Conservation (phyloP, 2,113 vertebrate genomes). For the Cygnus buccinator region DNA sequence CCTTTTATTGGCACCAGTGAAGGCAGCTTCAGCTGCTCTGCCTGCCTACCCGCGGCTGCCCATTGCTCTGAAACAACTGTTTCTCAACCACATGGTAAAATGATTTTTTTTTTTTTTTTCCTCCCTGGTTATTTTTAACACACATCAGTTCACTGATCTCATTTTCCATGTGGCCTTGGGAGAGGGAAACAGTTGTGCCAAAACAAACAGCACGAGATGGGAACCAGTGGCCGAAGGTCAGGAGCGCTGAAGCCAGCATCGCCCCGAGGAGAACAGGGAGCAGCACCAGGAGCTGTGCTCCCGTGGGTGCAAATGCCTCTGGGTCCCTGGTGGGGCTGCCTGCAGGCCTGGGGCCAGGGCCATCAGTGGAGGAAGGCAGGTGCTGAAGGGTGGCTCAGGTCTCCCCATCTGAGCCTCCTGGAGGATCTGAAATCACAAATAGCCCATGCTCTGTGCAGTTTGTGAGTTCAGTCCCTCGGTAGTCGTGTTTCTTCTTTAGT, state of each 20-base stretch:
- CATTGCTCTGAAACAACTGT: not conserved
- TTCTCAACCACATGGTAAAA: not conserved
- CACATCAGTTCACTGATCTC: not conserved
- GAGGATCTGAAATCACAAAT: not conserved
- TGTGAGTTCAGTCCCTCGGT: not conserved
- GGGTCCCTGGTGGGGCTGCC: accelerated
- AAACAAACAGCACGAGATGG: not conserved
- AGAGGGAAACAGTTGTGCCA: not conserved
- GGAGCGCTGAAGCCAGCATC: not conserved
- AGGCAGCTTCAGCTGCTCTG: not conserved
- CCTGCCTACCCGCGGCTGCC: not conserved
- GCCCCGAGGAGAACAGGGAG: accelerated
- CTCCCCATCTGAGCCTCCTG: not conserved
- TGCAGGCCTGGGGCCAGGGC: not conserved
- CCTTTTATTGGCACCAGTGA: not conserved
- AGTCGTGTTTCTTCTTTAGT: not conserved
- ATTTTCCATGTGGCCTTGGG: not conserved
- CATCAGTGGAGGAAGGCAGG: not conserved
- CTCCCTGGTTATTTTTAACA: constrained; percentile 10
- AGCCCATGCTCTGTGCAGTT: accelerated
- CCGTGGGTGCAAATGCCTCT: not conserved
- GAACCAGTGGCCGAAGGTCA: not conserved
- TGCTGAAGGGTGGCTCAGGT: not conserved
- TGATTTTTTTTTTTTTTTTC: no score
- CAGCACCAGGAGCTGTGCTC: accelerated